A percentile compares a stretch with the other conserved stretches of the same genome.
Evolutionary conservation across 2,113 vertebrate species (phyloP).

Genomic region (Trinectes maculatus): DNA sequence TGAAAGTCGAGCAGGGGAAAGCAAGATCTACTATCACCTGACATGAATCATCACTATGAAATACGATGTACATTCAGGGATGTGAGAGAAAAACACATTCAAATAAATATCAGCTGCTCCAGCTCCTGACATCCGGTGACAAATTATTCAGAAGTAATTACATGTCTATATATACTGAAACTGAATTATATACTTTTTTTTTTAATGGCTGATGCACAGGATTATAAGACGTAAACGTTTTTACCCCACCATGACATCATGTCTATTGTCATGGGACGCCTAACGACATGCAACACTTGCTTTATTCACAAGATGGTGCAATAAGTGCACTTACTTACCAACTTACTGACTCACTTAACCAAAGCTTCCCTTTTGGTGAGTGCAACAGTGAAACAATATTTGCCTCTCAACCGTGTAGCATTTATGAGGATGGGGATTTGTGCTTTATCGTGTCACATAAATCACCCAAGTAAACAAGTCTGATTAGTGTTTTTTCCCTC

Average conservation of each 20-base stretch:
- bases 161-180: slow-evolving; percentile 24
- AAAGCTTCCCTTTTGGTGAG: slow-evolving; percentile 28
- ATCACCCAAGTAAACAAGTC: slow-evolving; percentile 62
- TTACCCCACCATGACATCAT: neutral
- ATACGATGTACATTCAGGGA: slow-evolving; percentile 46
- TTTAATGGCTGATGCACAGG: neutral
- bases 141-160: slow-evolving; percentile 31
- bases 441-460: slow-evolving; percentile 58
- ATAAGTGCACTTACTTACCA: slow-evolving; percentile 69
- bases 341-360: slow-evolving; percentile 37
- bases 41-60: slow-evolving; percentile 65
- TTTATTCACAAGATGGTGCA: slow-evolving; percentile 82
- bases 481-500: slow-evolving; percentile 53
- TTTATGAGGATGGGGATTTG: slow-evolving; percentile 50
- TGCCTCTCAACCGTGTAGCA: slow-evolving; percentile 50
- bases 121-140: slow-evolving; percentile 41
- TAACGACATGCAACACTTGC: slow-evolving; percentile 67
- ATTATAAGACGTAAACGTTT: neutral
- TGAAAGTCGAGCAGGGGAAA: slow-evolving; percentile 58
- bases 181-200: neutral
- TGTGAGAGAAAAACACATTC: slow-evolving; percentile 37
- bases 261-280: slow-evolving; percentile 23
- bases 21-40: slow-evolving; percentile 56
- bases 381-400: slow-evolving; percentile 58
- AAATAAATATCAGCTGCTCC: slow-evolving; percentile 58